Base-by-base conservation (phyloP, 2,797 vertebrate species). In the Alauda arvensis region DNA sequence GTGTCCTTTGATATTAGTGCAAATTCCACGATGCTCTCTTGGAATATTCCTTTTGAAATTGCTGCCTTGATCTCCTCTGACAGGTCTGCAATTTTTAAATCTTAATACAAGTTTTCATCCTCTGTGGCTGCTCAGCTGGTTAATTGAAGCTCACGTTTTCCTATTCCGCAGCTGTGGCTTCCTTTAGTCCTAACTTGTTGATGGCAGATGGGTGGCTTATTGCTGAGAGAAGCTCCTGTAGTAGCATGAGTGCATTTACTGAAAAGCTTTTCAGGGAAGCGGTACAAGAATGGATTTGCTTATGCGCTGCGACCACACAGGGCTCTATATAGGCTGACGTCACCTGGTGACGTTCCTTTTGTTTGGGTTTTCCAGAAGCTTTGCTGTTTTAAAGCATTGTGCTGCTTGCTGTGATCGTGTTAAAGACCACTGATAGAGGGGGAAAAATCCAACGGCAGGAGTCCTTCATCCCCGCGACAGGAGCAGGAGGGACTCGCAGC, bases 311-410 rank as follows among this genome's bases (percentile, higher is more conserved):
- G 98, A 98, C 98, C 98, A 98, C 98, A 98, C 98, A 97, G 98
- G 98, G 98, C 98, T 98, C 98, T 99, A 99, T 98, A 99, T 98
- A 99, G 98, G 98, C 99, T 99, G 98, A 99, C 98, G 98, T 99
- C 98, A 99, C 98, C 97, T 90, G 97, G 98, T 98, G 98, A 98
- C 98, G 98, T 98, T 96, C 98, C 98, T 97, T 99, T 97, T 96
- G 95, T 99, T 99, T 98, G 98, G 98, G 98, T 96, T 97, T 97
- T 96, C 98, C 97, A 97, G 97, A 97, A 97, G 97, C 97, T 96
- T 96, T 97, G 95, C 96, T 96, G 96, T 92, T 97, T 96, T 94
- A 96, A 96, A 95, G 95, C 96, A 85, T 85, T 29, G 88, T 95
- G 95, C 90, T 97, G 96, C 96, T 86, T 94, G 93, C 95, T 52